phyloP scores from a whole-genome alignment of 2,797 vertebrate genomes.

The Bradypodion pumilum region DNA sequence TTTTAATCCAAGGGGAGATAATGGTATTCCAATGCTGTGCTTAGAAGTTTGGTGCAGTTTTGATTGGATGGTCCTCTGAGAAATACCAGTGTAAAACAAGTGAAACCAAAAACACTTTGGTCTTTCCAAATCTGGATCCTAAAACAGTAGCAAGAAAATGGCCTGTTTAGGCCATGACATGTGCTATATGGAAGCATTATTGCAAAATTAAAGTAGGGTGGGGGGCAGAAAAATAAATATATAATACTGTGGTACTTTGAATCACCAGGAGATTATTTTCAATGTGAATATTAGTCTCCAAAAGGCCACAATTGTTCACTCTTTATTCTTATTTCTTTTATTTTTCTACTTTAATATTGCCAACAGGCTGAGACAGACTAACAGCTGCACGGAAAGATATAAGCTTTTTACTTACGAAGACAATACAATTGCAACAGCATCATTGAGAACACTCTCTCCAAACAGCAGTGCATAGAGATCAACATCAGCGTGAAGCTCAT shows the following conservation, averaged over 20 bases:
- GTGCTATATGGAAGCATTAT: too few relatives aligned
- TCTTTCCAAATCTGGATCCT: background rate
- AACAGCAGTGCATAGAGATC: constrained; percentile 98
- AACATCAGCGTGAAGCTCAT: constrained; percentile 93
- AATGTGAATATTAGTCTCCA: too few relatives aligned
- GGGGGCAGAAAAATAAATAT: too few relatives aligned
- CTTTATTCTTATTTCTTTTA: too few relatives aligned
- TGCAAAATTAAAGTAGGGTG: too few relatives aligned
- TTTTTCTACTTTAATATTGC: too few relatives aligned
- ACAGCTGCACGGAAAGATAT: background rate
- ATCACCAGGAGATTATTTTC: too few relatives aligned
- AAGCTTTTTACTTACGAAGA: constrained; percentile 87
- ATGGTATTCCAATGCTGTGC: too few relatives aligned
- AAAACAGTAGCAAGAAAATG: background rate
- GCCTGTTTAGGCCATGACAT: background rate
- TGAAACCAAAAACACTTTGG: background rate
- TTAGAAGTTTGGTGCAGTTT: background rate
- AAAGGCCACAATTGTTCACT: too few relatives aligned
- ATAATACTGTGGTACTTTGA: too few relatives aligned
- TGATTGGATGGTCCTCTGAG: background rate
- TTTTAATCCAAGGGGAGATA: too few relatives aligned
- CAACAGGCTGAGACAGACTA: too few relatives aligned
- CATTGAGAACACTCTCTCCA: constrained; percentile 96
- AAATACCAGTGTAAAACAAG: background rate
- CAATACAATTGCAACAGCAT: constrained; percentile 94